A percentile compares a stretch with the other conserved stretches of the same genome.
phyloP scores from a whole-genome alignment of 2,888 invertebrate genomes.

The Drosophila monieri region DNA sequence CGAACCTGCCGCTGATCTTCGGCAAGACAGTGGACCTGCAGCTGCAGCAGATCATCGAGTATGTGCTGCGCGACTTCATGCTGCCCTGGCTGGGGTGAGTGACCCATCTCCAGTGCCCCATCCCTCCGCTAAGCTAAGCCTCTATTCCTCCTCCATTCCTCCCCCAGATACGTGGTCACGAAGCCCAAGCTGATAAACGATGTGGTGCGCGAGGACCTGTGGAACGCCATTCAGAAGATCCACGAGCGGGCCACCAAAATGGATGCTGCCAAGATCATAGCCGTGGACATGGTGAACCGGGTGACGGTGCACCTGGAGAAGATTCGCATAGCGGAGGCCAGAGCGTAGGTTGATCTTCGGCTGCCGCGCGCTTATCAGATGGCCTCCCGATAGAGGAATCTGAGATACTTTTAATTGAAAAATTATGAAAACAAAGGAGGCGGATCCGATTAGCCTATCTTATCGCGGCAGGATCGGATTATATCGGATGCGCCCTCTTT shows the following conservation, averaged over 20 bases:
- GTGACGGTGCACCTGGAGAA: conserved; percentile 94
- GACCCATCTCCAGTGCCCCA: conserved; percentile 73
- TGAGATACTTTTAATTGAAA: not conserved
- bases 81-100: conserved; percentile 88
- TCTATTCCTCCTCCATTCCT: not conserved
- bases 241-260: conserved; percentile 90
- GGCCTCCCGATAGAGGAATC: not conserved
- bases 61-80: conserved; percentile 91
- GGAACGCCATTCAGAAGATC: conserved; percentile 91
- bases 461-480: not conserved
- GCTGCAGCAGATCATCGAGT: conserved; percentile 92
- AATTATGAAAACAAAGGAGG: conserved; percentile 2
- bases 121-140: too few relatives aligned
- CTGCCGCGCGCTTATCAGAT: too few relatives aligned
- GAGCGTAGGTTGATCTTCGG: conserved; percentile 85
- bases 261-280: conserved; percentile 92
- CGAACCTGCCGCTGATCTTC: conserved; percentile 90
- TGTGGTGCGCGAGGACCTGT: conserved; percentile 91
- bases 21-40: conserved; percentile 93
- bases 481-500: not conserved
- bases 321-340: conserved; percentile 90
- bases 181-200: conserved; percentile 87
- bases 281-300: conserved; percentile 91
- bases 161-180: conserved; percentile 86
- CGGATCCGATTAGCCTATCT: not conserved